Evolutionary conservation across 2,113 vertebrate species (phyloP).

Genomic region (Pleuronectes platessa): DNA sequence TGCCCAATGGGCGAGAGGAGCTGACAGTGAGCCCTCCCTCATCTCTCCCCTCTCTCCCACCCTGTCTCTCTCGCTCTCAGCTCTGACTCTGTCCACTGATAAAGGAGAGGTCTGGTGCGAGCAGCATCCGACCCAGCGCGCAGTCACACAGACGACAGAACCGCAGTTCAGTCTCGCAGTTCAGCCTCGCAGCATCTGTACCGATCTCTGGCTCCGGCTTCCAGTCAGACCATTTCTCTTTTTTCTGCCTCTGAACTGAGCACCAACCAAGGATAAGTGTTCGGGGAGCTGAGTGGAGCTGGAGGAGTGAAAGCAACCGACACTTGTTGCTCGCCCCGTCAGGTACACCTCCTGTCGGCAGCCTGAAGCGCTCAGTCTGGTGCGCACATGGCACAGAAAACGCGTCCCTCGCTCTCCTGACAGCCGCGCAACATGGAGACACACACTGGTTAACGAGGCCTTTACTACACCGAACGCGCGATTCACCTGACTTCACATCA

Average conservation of each 20-base stretch:
- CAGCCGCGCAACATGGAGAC: conserved; percentile 57
- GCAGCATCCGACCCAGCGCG: conserved; percentile 69
- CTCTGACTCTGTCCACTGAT: conserved; percentile 73
- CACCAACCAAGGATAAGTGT: conserved; percentile 18
- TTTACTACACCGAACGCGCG: neutral
- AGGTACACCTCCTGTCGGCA: conserved; percentile 40
- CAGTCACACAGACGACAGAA: conserved; percentile 45
- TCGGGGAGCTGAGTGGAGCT: neutral
- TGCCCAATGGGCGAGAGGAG: conserved; percentile 82
- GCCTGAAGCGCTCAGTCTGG: conserved; percentile 33
- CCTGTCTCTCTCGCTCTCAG: conserved; percentile 53
- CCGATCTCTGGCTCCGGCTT: conserved; percentile 7
- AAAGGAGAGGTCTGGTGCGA: conserved; percentile 66
- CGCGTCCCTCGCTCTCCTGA: conserved; percentile 62
- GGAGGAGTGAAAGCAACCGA: conserved; percentile 1
- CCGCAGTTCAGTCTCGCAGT: neutral
- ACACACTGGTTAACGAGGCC: conserved; percentile 49
- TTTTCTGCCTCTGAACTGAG: neutral
- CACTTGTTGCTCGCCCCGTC: conserved; percentile 55
- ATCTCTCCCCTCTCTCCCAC: conserved; percentile 58
- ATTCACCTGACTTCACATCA: conserved; percentile 2
- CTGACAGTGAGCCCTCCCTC: conserved; percentile 75
- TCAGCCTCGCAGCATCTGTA: neutral
- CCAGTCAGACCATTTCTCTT: conserved; percentile 10
- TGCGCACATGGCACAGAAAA: conserved; percentile 76